Percentiles rank a stretch among this genome's conserved stretches.
Evolutionary conservation across 1,140 invertebrate species (phyloP).

Genomic region (Aphaenogaster ashmeadi): DNA sequence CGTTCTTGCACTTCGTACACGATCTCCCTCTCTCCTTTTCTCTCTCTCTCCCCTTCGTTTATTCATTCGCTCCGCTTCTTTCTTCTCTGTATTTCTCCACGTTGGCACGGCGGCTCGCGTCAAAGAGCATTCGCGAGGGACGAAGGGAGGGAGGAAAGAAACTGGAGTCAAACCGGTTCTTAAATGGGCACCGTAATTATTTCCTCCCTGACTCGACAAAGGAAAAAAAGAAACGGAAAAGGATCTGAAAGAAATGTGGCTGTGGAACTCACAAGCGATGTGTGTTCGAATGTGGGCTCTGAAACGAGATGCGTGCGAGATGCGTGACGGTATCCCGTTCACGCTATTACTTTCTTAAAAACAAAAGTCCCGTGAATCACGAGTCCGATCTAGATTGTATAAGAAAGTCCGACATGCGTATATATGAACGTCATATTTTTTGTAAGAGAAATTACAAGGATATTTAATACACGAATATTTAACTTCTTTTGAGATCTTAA

Average conservation of each 20-base stretch:
- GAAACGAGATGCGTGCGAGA: conserved; percentile 46
- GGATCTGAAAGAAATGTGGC: conserved; percentile 43
- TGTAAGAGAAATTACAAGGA: not conserved
- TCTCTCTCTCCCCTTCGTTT: conserved; percentile 32
- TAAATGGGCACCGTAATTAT: conserved; percentile 82
- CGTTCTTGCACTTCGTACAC: conserved; percentile 1
- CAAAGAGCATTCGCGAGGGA: conserved; percentile 61
- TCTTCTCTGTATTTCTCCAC: conserved; percentile 41
- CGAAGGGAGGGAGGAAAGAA: conserved; percentile 51
- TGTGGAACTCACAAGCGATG: conserved; percentile 11
- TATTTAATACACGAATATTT: not conserved
- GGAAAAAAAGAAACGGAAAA: conserved; percentile 18
- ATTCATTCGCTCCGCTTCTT: conserved; percentile 35
- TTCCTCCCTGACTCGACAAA: conserved; percentile 70
- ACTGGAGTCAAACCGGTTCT: conserved; percentile 75
- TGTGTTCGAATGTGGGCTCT: conserved; percentile 5
- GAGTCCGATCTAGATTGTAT: not conserved
- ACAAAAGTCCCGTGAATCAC: conserved; percentile 13
- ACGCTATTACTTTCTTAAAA: conserved; percentile 30
- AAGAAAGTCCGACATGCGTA: not conserved
- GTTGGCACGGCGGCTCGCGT: conserved; percentile 52
- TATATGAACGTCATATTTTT: not conserved
- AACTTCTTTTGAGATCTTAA: not conserved
- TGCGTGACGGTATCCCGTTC: conserved; percentile 25
- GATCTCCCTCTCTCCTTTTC: not conserved